Percentiles rank a stretch among this genome's conserved stretches.
Conservation (phyloP, 2,888 invertebrate genomes). For the Lingula anatina region DNA sequence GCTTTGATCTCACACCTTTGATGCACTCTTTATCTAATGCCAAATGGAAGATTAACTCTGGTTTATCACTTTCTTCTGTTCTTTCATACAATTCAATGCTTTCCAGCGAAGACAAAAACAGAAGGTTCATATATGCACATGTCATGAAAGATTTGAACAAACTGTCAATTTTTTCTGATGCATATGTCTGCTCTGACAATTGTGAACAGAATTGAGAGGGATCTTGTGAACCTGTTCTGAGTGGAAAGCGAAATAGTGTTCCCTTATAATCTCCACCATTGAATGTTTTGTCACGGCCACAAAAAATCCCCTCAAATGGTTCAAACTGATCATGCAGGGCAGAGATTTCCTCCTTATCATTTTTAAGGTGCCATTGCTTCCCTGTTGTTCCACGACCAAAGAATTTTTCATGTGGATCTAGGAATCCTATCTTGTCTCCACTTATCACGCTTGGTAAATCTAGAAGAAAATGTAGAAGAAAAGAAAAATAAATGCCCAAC, state of each 20-base stretch:
- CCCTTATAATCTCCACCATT: slow-evolving; percentile 22
- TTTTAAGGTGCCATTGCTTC: slow-evolving; percentile 15
- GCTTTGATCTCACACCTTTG: not conserved
- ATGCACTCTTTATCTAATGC: not conserved
- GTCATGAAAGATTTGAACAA: slow-evolving; percentile 26
- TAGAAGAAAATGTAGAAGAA: too few relatives aligned
- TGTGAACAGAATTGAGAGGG: slow-evolving; percentile 20
- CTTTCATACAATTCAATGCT: slow-evolving; percentile 20
- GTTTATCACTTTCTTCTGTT: not conserved
- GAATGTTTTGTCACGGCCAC: slow-evolving; percentile 13
- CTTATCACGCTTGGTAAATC: slow-evolving; percentile 38
- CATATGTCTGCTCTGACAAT: slow-evolving; percentile 26
- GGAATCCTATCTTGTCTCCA: slow-evolving; percentile 28
- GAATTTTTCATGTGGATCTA: slow-evolving; percentile 33
- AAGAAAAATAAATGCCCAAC: too few relatives aligned
- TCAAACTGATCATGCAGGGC: slow-evolving; percentile 2
- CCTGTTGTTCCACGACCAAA: slow-evolving; percentile 19
- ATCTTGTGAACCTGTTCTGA: too few relatives aligned
- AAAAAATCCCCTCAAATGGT: slow-evolving; percentile 25
- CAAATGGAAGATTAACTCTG: not conserved
- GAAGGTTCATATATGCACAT: slow-evolving; percentile 28
- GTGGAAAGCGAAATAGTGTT: slow-evolving; percentile 42
- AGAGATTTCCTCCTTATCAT: not conserved
- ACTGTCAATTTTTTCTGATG: slow-evolving; percentile 18
- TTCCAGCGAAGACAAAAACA: slow-evolving; percentile 36